A percentile compares a stretch with the other conserved stretches of the same genome.
Evolutionary conservation across 1,140 invertebrate species (phyloP).

Genomic region (Mercenaria mercenaria): DNA sequence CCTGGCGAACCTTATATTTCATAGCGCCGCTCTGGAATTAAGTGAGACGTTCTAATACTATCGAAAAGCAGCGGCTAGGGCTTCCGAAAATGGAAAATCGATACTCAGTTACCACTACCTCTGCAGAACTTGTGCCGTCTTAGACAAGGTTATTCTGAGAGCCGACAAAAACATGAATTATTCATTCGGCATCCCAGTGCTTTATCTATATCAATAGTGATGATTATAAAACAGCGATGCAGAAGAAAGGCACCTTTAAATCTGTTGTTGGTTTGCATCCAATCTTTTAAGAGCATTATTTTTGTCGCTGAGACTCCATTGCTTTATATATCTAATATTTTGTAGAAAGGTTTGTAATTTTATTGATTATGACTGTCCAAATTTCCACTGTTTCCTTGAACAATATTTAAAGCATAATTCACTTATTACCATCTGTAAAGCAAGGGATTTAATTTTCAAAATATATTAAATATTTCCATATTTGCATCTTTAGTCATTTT

Average conservation of each 20-base stretch:
- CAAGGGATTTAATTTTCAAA: too few relatives aligned
- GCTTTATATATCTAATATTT: background rate
- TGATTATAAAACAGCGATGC: conserved; percentile 1
- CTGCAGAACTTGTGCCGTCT: conserved; percentile 12
- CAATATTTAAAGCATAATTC: too few relatives aligned
- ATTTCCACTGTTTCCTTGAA: too few relatives aligned
- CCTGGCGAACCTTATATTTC: conserved; percentile 27
- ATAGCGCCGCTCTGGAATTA: conserved; percentile 27
- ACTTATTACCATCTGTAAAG: too few relatives aligned
- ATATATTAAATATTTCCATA: too few relatives aligned
- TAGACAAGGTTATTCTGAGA: conserved; percentile 21
- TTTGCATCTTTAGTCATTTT: too few relatives aligned
- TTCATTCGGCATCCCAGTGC: conserved; percentile 21
- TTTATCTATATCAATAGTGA: conserved; percentile 33
- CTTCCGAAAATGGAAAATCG: conserved; percentile 28
- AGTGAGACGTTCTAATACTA: conserved; percentile 23
- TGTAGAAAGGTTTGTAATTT: too few relatives aligned
- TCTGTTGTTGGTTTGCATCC: background rate
- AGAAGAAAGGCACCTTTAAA: conserved; percentile 10
- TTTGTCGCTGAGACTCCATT: background rate
- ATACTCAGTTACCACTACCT: background rate
- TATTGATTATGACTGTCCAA: too few relatives aligned
- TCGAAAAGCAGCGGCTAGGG: conserved; percentile 1
- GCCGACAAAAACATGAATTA: conserved; percentile 24
- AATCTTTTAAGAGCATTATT: background rate